These are phyloP conservation scores for Acanthaster planci DNA, from an alignment of 35 echinoderm and acorn worm genomes.

Conservation along the genomic window DNA sequence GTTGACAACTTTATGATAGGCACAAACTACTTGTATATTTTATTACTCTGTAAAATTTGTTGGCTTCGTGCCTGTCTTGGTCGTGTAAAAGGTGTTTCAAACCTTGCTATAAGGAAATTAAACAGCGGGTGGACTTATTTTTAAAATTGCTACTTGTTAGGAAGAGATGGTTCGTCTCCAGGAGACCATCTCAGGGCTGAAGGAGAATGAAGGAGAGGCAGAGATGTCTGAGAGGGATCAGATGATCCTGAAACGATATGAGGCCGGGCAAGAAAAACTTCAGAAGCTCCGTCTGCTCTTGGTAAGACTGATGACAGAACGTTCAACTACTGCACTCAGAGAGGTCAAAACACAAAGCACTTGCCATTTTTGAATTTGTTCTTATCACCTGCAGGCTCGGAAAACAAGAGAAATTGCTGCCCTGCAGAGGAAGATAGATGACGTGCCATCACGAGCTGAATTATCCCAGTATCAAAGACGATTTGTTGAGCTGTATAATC, in stretches of 20 bases:
- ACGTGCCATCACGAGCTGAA: slow-evolving; percentile 95
- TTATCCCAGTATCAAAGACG: slow-evolving; percentile 93
- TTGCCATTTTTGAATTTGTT: not conserved
- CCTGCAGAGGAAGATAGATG: slow-evolving; percentile 96
- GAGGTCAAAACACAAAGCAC: not conserved
- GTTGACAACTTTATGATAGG: not conserved
- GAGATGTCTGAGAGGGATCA: slow-evolving; percentile 85
- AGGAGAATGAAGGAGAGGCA: slow-evolving; percentile 53
- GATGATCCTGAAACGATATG: slow-evolving; percentile 83
- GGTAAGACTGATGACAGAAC: slow-evolving; percentile 48
- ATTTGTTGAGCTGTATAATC: slow-evolving; percentile 97
- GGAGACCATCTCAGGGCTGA: slow-evolving; percentile 75
- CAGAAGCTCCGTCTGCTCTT: slow-evolving; percentile 84
- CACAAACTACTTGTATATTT: not conserved
- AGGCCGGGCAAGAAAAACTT: slow-evolving; percentile 90
- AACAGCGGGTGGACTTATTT: no score
- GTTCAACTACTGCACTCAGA: not conserved
- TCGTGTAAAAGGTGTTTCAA: no score
- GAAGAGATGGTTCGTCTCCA: slow-evolving; percentile 89
- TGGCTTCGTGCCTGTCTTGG: no score
- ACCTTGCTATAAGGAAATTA: no score
- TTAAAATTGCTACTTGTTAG: not conserved
- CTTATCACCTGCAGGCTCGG: slow-evolving; percentile 51
- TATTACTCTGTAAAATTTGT: not conserved
- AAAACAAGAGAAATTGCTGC: slow-evolving; percentile 95